Percentiles rank a stretch among this genome's conserved stretches.
These are phyloP conservation scores for Aleadryas rufinucha DNA, from an alignment of 2,113 vertebrate genomes.

Conservation along the genomic window DNA sequence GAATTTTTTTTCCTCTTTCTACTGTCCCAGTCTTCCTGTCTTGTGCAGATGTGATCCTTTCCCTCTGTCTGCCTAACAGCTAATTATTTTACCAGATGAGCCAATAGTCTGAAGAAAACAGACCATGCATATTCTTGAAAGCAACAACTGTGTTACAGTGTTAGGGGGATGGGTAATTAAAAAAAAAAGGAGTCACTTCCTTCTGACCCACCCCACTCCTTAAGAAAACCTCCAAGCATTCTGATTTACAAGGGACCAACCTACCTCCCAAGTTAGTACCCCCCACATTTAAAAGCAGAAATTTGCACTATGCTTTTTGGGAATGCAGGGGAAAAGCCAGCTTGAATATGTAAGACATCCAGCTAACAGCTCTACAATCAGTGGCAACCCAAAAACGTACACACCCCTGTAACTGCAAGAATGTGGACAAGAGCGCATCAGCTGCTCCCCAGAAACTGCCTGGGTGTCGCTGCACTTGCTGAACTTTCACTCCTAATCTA, in stretches of 20 bases:
- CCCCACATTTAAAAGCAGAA: not conserved
- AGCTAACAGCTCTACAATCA: not conserved
- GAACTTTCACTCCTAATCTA: not conserved
- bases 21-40: conserved; percentile 62
- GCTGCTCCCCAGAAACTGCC: not conserved
- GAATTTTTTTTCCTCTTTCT: conserved; percentile 4
- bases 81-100: conserved; percentile 72
- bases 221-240: not conserved
- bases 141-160: conserved; percentile 32
- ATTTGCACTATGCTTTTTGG: not conserved
- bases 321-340: not conserved
- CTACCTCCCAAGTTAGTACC: not conserved
- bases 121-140: conserved; percentile 53
- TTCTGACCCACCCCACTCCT: not conserved
- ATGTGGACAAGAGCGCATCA: not conserved
- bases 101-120: conserved; percentile 60
- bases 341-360: not conserved
- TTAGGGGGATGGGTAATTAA: not conserved
- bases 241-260: not conserved
- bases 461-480: fast-evolving
- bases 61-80: conserved; percentile 61
- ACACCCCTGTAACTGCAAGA: not conserved
- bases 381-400: not conserved
- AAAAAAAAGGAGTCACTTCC: not conserved
- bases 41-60: conserved; percentile 65